Base-by-base conservation (phyloP, 2,888 invertebrate species). In the Rhamnusium bicolor region DNA sequence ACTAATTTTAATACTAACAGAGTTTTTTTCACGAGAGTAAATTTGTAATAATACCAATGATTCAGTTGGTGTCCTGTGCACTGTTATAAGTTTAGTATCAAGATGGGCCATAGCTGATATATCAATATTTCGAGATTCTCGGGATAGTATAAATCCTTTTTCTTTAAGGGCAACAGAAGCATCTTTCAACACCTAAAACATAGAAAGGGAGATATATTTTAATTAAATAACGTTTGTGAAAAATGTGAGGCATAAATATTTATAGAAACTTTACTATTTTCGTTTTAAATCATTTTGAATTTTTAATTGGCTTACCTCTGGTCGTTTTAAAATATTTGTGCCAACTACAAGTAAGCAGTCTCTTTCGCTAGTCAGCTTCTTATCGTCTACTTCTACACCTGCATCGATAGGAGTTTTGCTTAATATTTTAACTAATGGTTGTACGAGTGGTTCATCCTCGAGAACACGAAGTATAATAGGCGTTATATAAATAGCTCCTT, bases 371-470 rank as follows among this genome's bases (percentile, higher is more conserved):
- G 87, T 78, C 0, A 94, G 56, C 79, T 92, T 92, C 73, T 91
- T 92, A 65, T 93, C 92, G 76, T 92, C 91, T 0, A 93, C 88
- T 1, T 89, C 90, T 1, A 94, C 88, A 51, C 89, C 89, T 16
- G 77, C 68, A 8, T 77, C 58, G 1, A 75, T 10, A 14, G 60
- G 29, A 8, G 46, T 61, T 91, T 90, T 19, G 89, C 88, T 77
- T 92, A 84, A 0, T 94, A 85, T 65, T 90, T 87, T 1, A 93
- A 88, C 77, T 1, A 94, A 93, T 0, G 94, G 92, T 80, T 94
- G 93, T 2, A 94, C 90, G 7, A 94, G 84, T 0, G 94, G 94
- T 54, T 93, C 85, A 80, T 95, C 93, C 49, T 90, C 92, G 0
- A 95, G 88, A 0, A 92, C 88, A 1, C 92, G 90, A 5, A 88